These are phyloP conservation scores for Petaurus breviceps DNA, from an alignment of 2,113 vertebrate species.

Conservation along the genomic window DNA sequence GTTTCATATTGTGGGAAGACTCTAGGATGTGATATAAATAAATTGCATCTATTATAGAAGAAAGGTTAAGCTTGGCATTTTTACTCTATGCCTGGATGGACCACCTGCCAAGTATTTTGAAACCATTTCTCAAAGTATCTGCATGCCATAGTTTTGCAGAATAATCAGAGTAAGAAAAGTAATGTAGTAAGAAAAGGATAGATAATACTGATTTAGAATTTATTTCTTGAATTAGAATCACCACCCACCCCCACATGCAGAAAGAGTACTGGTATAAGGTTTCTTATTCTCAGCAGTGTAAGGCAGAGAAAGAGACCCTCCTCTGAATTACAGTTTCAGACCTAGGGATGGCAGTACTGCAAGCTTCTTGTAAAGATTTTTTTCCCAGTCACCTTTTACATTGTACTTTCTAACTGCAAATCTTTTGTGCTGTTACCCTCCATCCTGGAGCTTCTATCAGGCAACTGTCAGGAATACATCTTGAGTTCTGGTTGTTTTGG, in stretches of 20 bases:
- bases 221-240: conserved; percentile 71
- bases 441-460: not conserved
- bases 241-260: not conserved
- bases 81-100: conserved; percentile 62
- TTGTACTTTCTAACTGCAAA: conserved; percentile 62
- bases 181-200: not conserved
- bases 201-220: conserved; percentile 73
- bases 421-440: conserved; percentile 32
- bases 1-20: conserved; percentile 72
- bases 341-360: conserved; percentile 79
- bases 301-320: conserved; percentile 61
- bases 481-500: conserved; percentile 4
- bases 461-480: not conserved
- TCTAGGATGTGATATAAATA: conserved; percentile 75
- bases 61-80: conserved; percentile 63
- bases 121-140: conserved; percentile 71
- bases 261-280: conserved; percentile 63
- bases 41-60: conserved; percentile 70
- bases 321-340: conserved; percentile 78
- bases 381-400: conserved; percentile 22
- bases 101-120: conserved; percentile 74
- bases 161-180: not conserved
- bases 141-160: conserved; percentile 48
- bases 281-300: conserved; percentile 67
- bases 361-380: conserved; percentile 62